These are phyloP conservation scores for Thera britannica DNA, from an alignment of 2,888 invertebrate genomes.

Conservation along the genomic window DNA sequence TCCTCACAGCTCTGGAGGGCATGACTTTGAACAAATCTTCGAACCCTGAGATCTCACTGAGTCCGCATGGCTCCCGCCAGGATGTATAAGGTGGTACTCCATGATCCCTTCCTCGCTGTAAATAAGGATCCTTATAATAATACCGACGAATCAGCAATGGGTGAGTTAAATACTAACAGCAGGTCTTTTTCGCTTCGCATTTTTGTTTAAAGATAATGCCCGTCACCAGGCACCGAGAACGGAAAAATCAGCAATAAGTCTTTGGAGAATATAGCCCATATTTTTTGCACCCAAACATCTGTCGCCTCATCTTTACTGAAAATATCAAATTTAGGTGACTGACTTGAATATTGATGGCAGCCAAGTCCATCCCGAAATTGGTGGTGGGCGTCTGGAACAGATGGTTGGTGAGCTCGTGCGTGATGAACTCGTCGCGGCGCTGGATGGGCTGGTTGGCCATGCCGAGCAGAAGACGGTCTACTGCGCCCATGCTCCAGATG, in stretches of 20 bases:
- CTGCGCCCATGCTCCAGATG: conserved; percentile 91
- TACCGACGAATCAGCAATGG: neutral
- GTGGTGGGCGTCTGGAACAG: conserved; percentile 90
- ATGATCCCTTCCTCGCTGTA: conserved; percentile 92
- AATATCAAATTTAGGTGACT: neutral
- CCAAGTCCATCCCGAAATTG: conserved; percentile 93
- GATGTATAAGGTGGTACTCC: conserved; percentile 92
- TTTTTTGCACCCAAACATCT: too few species aligned
- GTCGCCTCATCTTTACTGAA: too few species aligned
- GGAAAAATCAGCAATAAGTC: too few species aligned
- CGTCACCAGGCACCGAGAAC: too few species aligned
- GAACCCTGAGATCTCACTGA: conserved; percentile 87
- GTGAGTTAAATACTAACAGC: neutral
- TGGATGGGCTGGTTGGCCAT: conserved; percentile 91
- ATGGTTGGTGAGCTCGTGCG: conserved; percentile 92
- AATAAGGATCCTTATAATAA: neutral
- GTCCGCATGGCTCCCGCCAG: conserved; percentile 92
- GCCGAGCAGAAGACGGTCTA: conserved; percentile 91
- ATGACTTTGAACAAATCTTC: conserved; percentile 89
- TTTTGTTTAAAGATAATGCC: too few species aligned
- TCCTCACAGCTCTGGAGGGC: conserved; percentile 85
- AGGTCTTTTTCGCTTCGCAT: too few species aligned
- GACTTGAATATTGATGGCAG: conserved; percentile 90
- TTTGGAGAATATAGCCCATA: too few species aligned
- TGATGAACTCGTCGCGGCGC: conserved; percentile 92